Conservation (phyloP, 2,888 invertebrate genomes). For the Yponomeuta plumbellus region DNA sequence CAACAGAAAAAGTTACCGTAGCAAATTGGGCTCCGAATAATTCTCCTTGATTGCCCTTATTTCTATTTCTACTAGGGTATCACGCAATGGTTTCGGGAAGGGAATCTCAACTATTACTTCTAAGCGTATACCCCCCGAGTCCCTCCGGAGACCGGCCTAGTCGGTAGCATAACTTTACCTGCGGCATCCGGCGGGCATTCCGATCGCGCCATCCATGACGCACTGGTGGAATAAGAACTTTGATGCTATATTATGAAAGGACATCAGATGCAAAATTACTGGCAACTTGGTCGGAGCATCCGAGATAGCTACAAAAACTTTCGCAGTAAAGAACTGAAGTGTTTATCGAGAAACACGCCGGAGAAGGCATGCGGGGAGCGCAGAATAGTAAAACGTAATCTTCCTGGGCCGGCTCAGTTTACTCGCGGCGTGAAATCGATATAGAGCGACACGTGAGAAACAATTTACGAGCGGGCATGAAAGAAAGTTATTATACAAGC, state of each 20-base stretch:
- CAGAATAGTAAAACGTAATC: conserved; percentile 32
- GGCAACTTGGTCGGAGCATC: background rate
- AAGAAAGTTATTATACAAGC: conserved; percentile 49
- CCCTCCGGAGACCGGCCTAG: conserved; percentile 34
- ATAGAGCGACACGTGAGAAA: conserved; percentile 41
- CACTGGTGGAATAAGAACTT: conserved; percentile 2
- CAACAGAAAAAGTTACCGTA: background rate
- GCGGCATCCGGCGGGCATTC: conserved; percentile 63
- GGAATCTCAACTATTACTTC: background rate
- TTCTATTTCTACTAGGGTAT: background rate
- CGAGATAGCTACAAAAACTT: conserved; percentile 1
- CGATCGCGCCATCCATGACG: conserved; percentile 32
- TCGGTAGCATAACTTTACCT: conserved; percentile 47
- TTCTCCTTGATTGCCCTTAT: background rate
- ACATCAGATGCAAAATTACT: conserved; percentile 10
- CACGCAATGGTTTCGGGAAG: background rate
- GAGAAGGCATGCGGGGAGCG: conserved; percentile 24
- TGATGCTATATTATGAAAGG: conserved; percentile 7
- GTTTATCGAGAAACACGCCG: conserved; percentile 36
- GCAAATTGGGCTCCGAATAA: background rate
- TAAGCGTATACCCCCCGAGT: background rate
- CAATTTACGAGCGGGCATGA: conserved; percentile 53
- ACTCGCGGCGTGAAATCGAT: conserved; percentile 47
- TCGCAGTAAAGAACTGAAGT: conserved; percentile 9
- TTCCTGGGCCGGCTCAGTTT: conserved; percentile 38